Evolutionary conservation across 2,888 invertebrate genomes (phyloP).

Genomic region (Diarsia brunnea): DNA sequence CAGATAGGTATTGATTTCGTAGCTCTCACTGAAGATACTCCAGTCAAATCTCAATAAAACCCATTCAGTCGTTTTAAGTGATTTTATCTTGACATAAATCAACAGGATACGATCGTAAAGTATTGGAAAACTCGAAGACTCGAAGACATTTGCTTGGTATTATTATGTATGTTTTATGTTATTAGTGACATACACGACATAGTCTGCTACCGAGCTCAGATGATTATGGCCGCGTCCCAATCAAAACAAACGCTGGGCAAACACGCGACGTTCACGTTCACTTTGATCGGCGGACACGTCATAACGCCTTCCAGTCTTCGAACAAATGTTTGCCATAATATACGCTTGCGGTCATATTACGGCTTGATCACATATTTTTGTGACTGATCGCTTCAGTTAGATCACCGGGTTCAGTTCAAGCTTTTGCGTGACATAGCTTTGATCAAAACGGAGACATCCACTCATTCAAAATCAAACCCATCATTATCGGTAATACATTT

Average conservation of each 20-base stretch:
- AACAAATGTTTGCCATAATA: neutral
- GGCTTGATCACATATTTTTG: neutral
- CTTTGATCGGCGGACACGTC: neutral
- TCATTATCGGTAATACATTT: slow-evolving; percentile 58
- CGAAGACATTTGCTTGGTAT: slow-evolving; percentile 31
- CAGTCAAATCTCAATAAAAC: slow-evolving; percentile 59
- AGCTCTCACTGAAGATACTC: slow-evolving; percentile 34
- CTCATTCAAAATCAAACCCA: slow-evolving; percentile 24
- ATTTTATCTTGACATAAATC: slow-evolving; percentile 63
- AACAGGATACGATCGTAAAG: slow-evolving; percentile 58
- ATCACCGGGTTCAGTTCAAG: slow-evolving; percentile 3
- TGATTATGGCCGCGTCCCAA: neutral
- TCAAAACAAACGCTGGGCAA: neutral
- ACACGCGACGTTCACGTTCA: neutral
- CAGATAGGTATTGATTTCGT: slow-evolving; percentile 46
- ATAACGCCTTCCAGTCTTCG: neutral
- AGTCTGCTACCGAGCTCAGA: neutral
- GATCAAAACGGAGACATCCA: slow-evolving; percentile 39
- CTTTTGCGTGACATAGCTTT: slow-evolving; percentile 43
- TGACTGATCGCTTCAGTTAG: neutral
- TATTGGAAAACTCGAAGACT: slow-evolving; percentile 35
- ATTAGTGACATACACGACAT: slow-evolving; percentile 35
- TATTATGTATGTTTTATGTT: slow-evolving; percentile 37
- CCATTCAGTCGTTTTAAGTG: slow-evolving; percentile 60
- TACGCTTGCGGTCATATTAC: neutral